Evolutionary conservation across 2,888 invertebrate genomes (phyloP), one percentile per base, ranked within the genome.

Genomic region (Polydrusus cervinus): DNA sequence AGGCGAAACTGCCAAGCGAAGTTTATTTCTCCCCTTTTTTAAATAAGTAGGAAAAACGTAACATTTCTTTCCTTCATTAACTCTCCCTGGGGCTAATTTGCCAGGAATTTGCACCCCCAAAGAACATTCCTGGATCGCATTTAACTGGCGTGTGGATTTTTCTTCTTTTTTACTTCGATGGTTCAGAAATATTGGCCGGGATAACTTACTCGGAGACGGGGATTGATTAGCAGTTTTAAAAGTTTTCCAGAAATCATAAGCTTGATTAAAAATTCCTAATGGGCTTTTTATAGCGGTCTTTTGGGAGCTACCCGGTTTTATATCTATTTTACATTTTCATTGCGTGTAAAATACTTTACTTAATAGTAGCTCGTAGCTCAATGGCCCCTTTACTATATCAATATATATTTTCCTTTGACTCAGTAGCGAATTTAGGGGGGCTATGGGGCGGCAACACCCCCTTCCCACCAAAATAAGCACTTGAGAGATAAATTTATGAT

Each of bases 41-140:
- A 87, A 87, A 87, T 87, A 87, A 87, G 86, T 84, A 86, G 86
- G 38, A 85, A 86, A 83, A 87, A 87, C 86, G 87, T 86, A 87
- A 87, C 87, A 86, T 87, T 87, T 87, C 87, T 86, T 76, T 83
- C 85, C 84, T 87, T 87, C 87, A 87, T 87, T 87, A 87, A 87
- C 86, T 86, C 87, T 85, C 86, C 84, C 86, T 81, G 85, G 85
- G 85, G 85, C 87, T 87, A 87, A 87, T 87, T 87, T 87, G 85
- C 84, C 84, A 86, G 84, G 87, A 87, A 87, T 87, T 87, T 85
- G 83, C 87, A 85, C 87, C 85, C 84, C 74, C 81, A 65, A 84
- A 82, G 82, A 83, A 85, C 86, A 86, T 86, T 86, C 87, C 86
- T 81, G 85, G 85, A 84, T 81, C 79, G 80, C 79, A 81, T 83